A percentile compares a stretch with the other conserved stretches of the same genome.
phyloP scores from a whole-genome alignment of 2,888 invertebrate species.

The Oxycera nigricornis region DNA sequence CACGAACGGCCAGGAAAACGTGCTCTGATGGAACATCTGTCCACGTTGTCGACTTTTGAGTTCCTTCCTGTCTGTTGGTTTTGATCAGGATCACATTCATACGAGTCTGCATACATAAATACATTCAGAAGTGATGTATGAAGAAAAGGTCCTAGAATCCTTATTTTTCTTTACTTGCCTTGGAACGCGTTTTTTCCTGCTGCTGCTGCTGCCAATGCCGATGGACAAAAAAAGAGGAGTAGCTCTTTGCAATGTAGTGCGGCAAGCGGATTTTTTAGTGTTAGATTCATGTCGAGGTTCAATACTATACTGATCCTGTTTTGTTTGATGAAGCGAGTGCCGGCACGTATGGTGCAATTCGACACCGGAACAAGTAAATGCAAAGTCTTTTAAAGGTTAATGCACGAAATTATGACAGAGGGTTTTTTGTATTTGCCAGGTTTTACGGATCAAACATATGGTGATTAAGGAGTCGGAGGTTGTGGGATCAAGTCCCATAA shows the following conservation, averaged over 20 bases:
- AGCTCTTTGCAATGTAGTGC: background rate
- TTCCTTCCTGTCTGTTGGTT: conserved; percentile 38
- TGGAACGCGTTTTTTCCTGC: conserved; percentile 24
- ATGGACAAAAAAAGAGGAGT: background rate
- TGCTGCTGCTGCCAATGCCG: background rate
- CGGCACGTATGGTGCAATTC: conserved; percentile 49
- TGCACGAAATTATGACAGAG: conserved; percentile 47
- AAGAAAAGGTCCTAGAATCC: background rate
- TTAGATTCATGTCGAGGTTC: background rate
- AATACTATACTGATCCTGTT: conserved; percentile 10
- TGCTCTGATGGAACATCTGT: conserved; percentile 36
- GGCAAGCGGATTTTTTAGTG: background rate
- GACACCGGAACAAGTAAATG: conserved; percentile 51
- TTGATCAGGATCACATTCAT: conserved; percentile 11
- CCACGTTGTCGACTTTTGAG: conserved; percentile 35
- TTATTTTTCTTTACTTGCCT: background rate
- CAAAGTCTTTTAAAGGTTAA: conserved; percentile 48
- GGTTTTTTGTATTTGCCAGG: background rate
- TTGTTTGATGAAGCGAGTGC: conserved; percentile 42
- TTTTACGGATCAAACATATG: conserved; percentile 1
- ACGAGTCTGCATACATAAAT: too few species aligned
- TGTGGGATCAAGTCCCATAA: too few species aligned
- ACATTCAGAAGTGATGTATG: too few species aligned
- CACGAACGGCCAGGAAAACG: background rate
- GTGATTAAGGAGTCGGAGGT: background rate